Percentiles rank a stretch among this genome's conserved stretches.
Conservation (phyloP, 1,140 invertebrate species). For the Vanessa tameamea region DNA sequence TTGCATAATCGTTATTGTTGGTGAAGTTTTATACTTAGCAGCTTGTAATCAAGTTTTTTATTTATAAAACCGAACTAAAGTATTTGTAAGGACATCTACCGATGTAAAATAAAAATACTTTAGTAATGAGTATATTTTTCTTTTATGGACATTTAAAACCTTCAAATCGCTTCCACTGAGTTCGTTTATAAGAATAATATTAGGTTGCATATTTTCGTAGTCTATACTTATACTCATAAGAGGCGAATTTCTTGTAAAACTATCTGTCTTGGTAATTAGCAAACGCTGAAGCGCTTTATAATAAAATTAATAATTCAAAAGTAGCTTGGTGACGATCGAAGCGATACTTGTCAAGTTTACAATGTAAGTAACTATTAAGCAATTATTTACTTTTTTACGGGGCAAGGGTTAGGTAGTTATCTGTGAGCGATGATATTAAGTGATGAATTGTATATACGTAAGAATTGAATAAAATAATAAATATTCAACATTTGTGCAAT, state of each 20-base stretch:
- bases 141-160: conserved; percentile 35
- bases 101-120: conserved; percentile 77
- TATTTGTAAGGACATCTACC: conserved; percentile 71
- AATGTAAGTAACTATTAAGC: conserved; percentile 22
- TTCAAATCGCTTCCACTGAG: neutral
- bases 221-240: neutral
- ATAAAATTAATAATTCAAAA: conserved; percentile 1
- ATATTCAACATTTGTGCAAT: conserved; percentile 56
- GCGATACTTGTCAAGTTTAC: conserved; percentile 10
- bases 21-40: conserved; percentile 74
- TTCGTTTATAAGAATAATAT: neutral
- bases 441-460: conserved; percentile 73
- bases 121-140: conserved; percentile 65
- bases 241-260: neutral
- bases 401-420: conserved; percentile 52
- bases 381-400: conserved; percentile 32
- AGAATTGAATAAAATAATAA: conserved; percentile 51
- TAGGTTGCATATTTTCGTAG: neutral
- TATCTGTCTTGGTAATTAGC: neutral
- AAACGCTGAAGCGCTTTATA: neutral
- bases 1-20: conserved; percentile 78
- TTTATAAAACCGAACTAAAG: conserved; percentile 49
- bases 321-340: neutral
- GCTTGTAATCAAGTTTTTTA: conserved; percentile 76
- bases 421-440: conserved; percentile 48